phyloP scores from a whole-genome alignment of 2,888 invertebrate species.

The Syritta pipiens region DNA sequence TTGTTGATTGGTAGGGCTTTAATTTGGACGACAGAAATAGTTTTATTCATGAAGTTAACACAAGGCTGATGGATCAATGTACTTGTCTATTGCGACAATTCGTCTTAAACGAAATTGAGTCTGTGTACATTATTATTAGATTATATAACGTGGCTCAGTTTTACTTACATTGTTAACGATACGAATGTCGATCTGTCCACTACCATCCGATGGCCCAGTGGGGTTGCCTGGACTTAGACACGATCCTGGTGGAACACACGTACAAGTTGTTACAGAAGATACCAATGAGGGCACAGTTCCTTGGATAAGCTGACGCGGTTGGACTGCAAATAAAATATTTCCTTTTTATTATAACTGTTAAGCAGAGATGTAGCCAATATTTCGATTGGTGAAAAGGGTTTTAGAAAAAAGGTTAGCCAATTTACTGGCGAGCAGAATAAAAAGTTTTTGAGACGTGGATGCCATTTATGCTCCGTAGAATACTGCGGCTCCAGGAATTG shows the following conservation, averaged over 20 bases:
- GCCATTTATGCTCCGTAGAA: no score
- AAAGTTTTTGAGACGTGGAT: no score
- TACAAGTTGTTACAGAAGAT: constrained; percentile 71
- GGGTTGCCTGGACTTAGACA: constrained; percentile 74
- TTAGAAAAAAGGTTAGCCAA: no score
- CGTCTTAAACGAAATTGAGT: constrained; percentile 7
- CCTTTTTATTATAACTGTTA: no score
- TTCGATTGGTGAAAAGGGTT: no score
- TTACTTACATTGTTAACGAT: constrained; percentile 82
- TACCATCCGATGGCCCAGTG: constrained; percentile 79
- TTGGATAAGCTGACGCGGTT: constrained; percentile 42
- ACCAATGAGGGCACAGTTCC: constrained; percentile 41
- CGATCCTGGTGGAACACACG: constrained; percentile 77
- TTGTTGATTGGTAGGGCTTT: constrained; percentile 46
- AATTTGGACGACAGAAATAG: no score
- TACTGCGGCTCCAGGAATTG: no score
- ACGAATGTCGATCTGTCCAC: constrained; percentile 82
- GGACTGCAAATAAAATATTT: constrained; percentile 1
- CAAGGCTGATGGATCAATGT: no score
- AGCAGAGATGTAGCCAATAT: no score
- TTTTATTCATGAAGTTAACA: no score
- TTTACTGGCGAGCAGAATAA: no score
- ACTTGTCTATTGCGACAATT: neutral
- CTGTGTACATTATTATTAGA: neutral
- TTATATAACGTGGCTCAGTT: neutral